Base-by-base conservation (phyloP, 2,797 vertebrate genomes). In the Buceros bicornis region DNA sequence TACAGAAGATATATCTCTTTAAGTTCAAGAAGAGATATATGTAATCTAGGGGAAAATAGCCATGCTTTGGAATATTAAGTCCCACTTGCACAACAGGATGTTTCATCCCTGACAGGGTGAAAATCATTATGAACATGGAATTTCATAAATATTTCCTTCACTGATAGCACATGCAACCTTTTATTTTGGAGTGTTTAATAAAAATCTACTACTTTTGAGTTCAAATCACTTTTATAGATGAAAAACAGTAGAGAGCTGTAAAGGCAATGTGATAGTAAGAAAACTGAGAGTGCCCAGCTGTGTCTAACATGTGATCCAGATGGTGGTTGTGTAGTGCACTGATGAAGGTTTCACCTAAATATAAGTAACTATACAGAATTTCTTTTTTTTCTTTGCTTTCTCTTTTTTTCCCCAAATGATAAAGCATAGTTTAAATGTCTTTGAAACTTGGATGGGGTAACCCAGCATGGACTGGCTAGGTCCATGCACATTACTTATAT, bases 401-500 rank as follows among this genome's bases (percentile, higher is more conserved):
- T 57, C 19, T 9, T 22, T 17, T 7, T 64, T 22, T n/a, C 15
- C 18, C 13, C n/a, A 31, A 1, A 71, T 58, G 31, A 50, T 8
- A 42, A 16, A 29, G 37, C 35, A 4, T 54, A 58, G 10, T 60
- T 92, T 71, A 61, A 90, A 47, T 66, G 10, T 58, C 66, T 42
- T 92, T 21, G 25, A 48, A 58, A 57, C 13, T 50, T 78, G 11
- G 15, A 58, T 47, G 12, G 37, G 29, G 58, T 84, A 88, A 87
- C 69, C 16, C 53, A 31, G 7, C 51, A 61, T 71, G 48, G 50
- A 73, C 87, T 95, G 78, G 78, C 85, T 82, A 77, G 58, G 45
- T 72, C 65, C 29, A 2, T 87, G 40, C 33, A 45, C 3, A 0
- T 91, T 61, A 72, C 77, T 97, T 96, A 77, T 90, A 95, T 82